These are phyloP conservation scores for Rhadina sibilatrix DNA, from an alignment of 2,113 vertebrate species.

Conservation along the genomic window DNA sequence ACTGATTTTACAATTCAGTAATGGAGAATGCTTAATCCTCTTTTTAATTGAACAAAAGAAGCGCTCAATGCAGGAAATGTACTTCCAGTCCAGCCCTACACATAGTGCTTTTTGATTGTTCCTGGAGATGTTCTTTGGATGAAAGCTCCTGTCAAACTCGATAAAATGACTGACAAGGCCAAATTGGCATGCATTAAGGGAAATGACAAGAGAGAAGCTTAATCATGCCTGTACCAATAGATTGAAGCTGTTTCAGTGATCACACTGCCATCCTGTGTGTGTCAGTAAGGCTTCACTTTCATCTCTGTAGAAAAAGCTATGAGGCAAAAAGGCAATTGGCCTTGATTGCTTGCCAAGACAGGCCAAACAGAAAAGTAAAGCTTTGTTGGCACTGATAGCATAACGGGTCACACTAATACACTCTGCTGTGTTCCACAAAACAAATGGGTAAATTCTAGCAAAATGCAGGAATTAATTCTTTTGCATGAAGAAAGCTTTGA, in stretches of 20 bases:
- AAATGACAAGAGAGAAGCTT: conserved; percentile 39
- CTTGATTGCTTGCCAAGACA: background rate
- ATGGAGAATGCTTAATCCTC: background rate
- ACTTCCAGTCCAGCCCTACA: background rate
- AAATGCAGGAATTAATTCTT: background rate
- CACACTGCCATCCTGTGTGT: conserved; percentile 29
- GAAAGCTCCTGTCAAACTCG: conserved; percentile 11
- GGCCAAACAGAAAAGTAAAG: background rate
- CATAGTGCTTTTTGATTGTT: background rate
- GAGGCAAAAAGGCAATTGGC: conserved; percentile 12
- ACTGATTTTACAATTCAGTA: background rate
- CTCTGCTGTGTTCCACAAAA: background rate
- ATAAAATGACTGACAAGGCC: conserved; percentile 37
- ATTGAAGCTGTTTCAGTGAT: background rate
- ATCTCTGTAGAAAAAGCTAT: background rate
- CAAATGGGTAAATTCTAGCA: background rate
- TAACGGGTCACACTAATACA: background rate
- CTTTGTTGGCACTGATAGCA: background rate
- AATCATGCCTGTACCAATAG: conserved; percentile 33
- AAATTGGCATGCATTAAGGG: conserved; percentile 39
- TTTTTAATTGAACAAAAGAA: background rate
- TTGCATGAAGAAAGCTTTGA: background rate
- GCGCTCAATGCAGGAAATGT: background rate
- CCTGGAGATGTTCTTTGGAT: conserved; percentile 30
- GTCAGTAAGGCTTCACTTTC: conserved; percentile 32